Percentiles rank a stretch among this genome's conserved stretches.
Evolutionary conservation across 2,113 vertebrate genomes (phyloP).

Genomic region (Pogona vitticeps): DNA sequence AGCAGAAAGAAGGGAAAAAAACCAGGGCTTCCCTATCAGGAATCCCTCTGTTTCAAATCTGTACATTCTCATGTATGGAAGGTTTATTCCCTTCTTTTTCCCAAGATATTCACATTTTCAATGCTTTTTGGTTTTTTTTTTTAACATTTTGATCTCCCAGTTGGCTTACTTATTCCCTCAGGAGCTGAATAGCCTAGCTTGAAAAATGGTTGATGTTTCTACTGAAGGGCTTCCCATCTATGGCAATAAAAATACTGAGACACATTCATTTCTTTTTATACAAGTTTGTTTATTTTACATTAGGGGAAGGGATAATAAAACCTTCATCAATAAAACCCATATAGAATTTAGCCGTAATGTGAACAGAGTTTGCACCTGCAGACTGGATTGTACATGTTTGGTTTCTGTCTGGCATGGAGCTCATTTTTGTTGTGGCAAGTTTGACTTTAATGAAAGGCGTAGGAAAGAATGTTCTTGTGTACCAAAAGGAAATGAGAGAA

Average conservation of each 20-base stretch:
- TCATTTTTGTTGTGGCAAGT: slow-evolving; percentile 12
- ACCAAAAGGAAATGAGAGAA: background rate
- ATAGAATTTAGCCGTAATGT: background rate
- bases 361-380: slow-evolving; percentile 37
- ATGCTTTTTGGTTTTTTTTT: background rate
- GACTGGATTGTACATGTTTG: background rate
- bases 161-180: background rate
- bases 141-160: background rate
- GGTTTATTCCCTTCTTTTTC: background rate
- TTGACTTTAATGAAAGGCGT: slow-evolving; percentile 30
- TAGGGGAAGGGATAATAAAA: background rate
- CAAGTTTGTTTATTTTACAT: slow-evolving; percentile 6
- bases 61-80: background rate
- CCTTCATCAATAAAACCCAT: slow-evolving; percentile 47
- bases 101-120: background rate
- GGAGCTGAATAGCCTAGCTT: background rate
- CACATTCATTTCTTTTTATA: slow-evolving; percentile 17
- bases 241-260: slow-evolving; percentile 39
- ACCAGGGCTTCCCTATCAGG: background rate
- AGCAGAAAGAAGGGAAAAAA: background rate
- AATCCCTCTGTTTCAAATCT: background rate
- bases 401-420: slow-evolving; percentile 23
- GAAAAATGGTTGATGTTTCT: slow-evolving; percentile 28
- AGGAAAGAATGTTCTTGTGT: slow-evolving; percentile 16
- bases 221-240: slow-evolving; percentile 11